phyloP scores from a whole-genome alignment of 2,797 vertebrate genomes.

The Silurus lanzhouensis region DNA sequence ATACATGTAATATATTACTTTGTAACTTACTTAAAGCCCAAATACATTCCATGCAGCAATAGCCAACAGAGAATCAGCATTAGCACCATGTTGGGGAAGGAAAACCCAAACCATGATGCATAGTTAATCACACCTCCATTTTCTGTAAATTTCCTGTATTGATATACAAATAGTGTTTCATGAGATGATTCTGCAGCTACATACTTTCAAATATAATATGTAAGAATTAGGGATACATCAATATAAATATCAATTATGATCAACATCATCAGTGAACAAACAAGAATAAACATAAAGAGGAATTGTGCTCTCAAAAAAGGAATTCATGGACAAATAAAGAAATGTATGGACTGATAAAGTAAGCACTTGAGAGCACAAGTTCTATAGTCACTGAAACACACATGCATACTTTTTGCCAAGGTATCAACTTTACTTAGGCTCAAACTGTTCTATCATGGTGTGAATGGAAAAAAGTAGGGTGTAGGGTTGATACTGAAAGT shows the following conservation, averaged over 20 bases:
- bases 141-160: conserved; percentile 83
- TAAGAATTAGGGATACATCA: not conserved
- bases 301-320: not conserved
- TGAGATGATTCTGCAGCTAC: not conserved
- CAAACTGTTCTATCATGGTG: too few species aligned
- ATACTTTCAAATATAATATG: not conserved
- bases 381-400: not conserved
- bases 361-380: not conserved
- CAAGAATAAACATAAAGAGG: too few species aligned
- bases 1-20: not conserved
- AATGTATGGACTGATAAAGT: not conserved
- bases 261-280: not conserved
- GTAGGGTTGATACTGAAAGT: too few species aligned
- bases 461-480: too few species aligned
- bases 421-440: not conserved
- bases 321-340: not conserved
- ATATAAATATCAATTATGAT: not conserved
- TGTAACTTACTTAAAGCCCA: conserved; percentile 85
- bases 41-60: conserved; percentile 86
- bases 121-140: conserved; percentile 92
- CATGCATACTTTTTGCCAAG: not conserved
- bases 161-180: not conserved
- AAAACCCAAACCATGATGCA: conserved; percentile 93
- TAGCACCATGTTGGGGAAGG: conserved; percentile 93
- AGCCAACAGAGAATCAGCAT: conserved; percentile 89